phyloP scores from a whole-genome alignment of 2,888 invertebrate species.

The Lasius platythorax region DNA sequence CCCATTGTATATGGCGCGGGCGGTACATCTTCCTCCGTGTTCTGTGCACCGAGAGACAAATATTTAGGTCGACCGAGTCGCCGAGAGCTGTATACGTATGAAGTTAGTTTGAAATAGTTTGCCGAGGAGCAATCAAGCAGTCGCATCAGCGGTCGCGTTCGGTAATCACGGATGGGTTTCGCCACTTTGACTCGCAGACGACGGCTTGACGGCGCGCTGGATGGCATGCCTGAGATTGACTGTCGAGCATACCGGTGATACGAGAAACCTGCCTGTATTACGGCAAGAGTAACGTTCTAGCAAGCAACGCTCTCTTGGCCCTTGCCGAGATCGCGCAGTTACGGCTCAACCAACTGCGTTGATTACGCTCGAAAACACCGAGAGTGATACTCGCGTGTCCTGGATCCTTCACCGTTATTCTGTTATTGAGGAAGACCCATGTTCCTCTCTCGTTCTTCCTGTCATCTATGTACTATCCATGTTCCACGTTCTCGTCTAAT shows the following conservation, averaged over 20 bases:
- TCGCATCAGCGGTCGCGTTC: constrained; percentile 64
- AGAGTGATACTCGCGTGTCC: constrained; percentile 68
- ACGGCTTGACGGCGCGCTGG: constrained; percentile 54
- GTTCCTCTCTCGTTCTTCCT: neutral
- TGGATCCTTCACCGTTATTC: constrained; percentile 42
- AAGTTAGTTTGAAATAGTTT: constrained; percentile 54
- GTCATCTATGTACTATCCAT: neutral
- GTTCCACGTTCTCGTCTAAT: constrained; percentile 56
- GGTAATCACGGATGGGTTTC: constrained; percentile 74
- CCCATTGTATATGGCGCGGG: constrained; percentile 24
- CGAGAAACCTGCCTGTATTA: constrained; percentile 66
- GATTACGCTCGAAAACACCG: constrained; percentile 72
- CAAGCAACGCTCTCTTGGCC: constrained; percentile 39
- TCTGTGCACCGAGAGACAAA: constrained; percentile 9
- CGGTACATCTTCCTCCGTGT: constrained; percentile 40
- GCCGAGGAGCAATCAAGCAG: constrained; percentile 58
- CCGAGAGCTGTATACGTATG: constrained; percentile 12
- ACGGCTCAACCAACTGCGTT: constrained; percentile 71
- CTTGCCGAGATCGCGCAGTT: constrained; percentile 50
- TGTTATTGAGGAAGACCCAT: neutral
- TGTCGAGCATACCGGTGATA: constrained; percentile 62
- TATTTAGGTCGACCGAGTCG: constrained; percentile 28
- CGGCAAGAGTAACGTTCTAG: constrained; percentile 61
- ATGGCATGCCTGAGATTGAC: constrained; percentile 71
- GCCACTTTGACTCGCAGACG: constrained; percentile 73